These are phyloP conservation scores for Eledona agricola DNA, from an alignment of 2,888 invertebrate species.

Conservation along the genomic window DNA sequence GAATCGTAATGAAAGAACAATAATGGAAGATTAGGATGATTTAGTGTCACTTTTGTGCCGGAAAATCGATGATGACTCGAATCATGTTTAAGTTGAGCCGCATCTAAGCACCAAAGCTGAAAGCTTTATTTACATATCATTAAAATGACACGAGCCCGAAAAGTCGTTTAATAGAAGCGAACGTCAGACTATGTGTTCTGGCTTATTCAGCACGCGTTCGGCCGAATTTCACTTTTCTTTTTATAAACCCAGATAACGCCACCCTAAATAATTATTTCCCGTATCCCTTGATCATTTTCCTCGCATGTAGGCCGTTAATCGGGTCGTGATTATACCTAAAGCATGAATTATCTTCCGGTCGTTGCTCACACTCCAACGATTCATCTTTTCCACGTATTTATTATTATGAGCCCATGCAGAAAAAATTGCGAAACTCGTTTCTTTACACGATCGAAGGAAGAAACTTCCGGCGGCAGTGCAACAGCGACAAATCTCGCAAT, in stretches of 20 bases:
- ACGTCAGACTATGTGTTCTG: slow-evolving; percentile 26
- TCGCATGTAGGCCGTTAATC: slow-evolving; percentile 18
- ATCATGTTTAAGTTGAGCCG: slow-evolving; percentile 30
- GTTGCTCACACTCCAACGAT: too few species aligned
- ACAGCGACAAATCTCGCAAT: too few species aligned
- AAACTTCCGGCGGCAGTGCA: too few species aligned
- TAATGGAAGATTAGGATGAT: slow-evolving; percentile 38
- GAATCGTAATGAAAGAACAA: slow-evolving; percentile 41
- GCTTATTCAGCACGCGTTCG: too few species aligned
- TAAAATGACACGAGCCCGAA: slow-evolving; percentile 31
- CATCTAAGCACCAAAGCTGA: slow-evolving; percentile 35
- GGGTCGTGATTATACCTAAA: slow-evolving; percentile 10
- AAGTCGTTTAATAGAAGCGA: slow-evolving; percentile 26
- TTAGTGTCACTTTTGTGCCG: slow-evolving; percentile 31
- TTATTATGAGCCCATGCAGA: slow-evolving; percentile 19
- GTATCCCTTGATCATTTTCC: too few species aligned
- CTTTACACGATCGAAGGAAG: too few species aligned
- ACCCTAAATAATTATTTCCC: slow-evolving; percentile 17
- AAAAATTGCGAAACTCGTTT: too few species aligned
- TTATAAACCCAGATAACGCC: slow-evolving; percentile 20
- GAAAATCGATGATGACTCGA: slow-evolving; percentile 28
- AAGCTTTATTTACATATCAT: slow-evolving; percentile 40
- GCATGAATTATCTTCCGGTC: slow-evolving; percentile 6
- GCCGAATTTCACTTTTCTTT: too few species aligned
- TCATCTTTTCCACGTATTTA: slow-evolving; percentile 9